phyloP scores from a whole-genome alignment of 2,888 invertebrate genomes.

The Cataglyphis rosenhaueri region DNA sequence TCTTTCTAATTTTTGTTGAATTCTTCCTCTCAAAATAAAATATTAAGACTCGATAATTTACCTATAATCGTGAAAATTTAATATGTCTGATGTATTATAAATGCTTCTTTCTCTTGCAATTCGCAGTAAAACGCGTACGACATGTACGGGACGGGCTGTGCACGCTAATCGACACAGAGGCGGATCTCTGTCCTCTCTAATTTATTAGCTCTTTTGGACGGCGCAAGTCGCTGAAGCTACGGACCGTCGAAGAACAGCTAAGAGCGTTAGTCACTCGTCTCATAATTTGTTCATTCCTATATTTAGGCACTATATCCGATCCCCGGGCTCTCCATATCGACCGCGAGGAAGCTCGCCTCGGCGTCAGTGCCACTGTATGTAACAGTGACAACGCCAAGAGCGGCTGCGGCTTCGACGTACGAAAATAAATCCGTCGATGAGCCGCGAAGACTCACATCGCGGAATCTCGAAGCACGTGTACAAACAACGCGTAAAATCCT shows the following conservation, averaged over 20 bases:
- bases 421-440: slow-evolving; percentile 73
- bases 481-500: slow-evolving; percentile 64
- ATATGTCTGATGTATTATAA: neutral
- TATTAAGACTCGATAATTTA: neutral
- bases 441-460: slow-evolving; percentile 49
- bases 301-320: slow-evolving; percentile 70
- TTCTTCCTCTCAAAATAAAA: neutral
- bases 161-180: slow-evolving; percentile 32
- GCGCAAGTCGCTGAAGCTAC: slow-evolving; percentile 60
- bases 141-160: neutral
- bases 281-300: slow-evolving; percentile 80
- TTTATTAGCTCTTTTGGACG: slow-evolving; percentile 72
- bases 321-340: slow-evolving; percentile 50
- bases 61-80: neutral
- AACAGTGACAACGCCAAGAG: slow-evolving; percentile 68
- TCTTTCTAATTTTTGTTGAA: neutral
- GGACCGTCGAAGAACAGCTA: slow-evolving; percentile 50
- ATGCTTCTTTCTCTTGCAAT: neutral
- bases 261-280: slow-evolving; percentile 77
- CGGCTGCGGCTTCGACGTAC: slow-evolving; percentile 62
- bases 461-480: slow-evolving; percentile 69
- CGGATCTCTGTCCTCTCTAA: slow-evolving; percentile 59
- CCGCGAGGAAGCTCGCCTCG: slow-evolving; percentile 65
- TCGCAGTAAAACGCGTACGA: neutral
- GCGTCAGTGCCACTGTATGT: slow-evolving; percentile 66